phyloP scores from a whole-genome alignment of 2,797 vertebrate species.

The Poeciliopsis presidionis region DNA sequence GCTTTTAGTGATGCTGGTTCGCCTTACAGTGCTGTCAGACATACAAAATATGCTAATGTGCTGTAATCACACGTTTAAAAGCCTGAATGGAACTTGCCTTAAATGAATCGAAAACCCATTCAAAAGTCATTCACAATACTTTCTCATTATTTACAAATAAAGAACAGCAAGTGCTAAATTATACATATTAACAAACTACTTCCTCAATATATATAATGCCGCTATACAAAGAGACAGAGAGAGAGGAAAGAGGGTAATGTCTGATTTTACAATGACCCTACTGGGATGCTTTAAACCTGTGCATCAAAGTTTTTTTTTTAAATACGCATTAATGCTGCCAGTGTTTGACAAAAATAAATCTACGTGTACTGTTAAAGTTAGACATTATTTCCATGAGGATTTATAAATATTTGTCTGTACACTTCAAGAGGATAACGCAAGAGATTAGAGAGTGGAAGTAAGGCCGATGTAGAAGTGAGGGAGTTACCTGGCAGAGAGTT shows the following conservation, averaged over 20 bases:
- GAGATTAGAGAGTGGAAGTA: conserved; percentile 47
- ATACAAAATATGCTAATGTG: conserved; percentile 80
- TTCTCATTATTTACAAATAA: conserved; percentile 91
- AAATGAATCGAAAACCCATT: conserved; percentile 75
- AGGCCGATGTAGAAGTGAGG: conserved; percentile 51
- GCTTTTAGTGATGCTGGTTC: conserved; percentile 86
- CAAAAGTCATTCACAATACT: conserved; percentile 91
- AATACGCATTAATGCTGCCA: conserved; percentile 51
- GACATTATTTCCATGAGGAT: conserved; percentile 24
- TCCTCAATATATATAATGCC: conserved; percentile 77
- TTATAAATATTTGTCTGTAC: conserved; percentile 51
- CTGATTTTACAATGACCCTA: conserved; percentile 55
- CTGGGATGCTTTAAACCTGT: conserved; percentile 39
- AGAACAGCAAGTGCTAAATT: conserved; percentile 87
- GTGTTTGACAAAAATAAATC: conserved; percentile 39
- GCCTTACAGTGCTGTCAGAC: conserved; percentile 70
- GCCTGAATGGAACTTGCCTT: conserved; percentile 66
- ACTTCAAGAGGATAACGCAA: conserved; percentile 31
- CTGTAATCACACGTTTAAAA: conserved; percentile 78
- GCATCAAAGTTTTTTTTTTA: conserved; percentile 33
- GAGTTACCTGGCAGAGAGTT: conserved; percentile 45
- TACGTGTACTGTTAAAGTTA: conserved; percentile 25
- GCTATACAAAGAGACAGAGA: conserved; percentile 68
- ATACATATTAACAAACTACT: conserved; percentile 94
- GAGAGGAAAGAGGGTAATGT: conserved; percentile 30